These are phyloP conservation scores for Hydractinia symbiolongicarpus DNA, from an alignment of 30 jellyfish, hydroid and myxozoan genomes.

Conservation along the genomic window DNA sequence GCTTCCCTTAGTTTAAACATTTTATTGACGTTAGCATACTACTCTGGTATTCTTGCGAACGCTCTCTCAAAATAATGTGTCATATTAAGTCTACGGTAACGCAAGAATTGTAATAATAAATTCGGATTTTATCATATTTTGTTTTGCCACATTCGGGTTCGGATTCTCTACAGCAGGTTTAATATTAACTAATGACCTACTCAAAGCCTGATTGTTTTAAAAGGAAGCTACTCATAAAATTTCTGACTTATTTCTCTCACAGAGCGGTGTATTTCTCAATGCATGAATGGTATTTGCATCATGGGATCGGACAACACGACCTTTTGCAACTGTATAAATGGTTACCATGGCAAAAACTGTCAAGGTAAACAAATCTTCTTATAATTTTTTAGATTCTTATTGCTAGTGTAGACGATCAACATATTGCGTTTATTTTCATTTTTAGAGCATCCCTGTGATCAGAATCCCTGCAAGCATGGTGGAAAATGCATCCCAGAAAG, in stretches of 20 bases:
- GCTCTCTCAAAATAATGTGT: too few relatives aligned
- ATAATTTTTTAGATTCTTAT: neutral
- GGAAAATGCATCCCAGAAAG: neutral
- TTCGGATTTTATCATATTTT: too few relatives aligned
- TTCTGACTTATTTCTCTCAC: neutral
- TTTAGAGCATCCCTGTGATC: constrained; percentile 12
- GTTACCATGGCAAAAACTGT: constrained; percentile 8
- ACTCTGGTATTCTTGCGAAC: too few relatives aligned
- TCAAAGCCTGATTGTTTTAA: too few relatives aligned
- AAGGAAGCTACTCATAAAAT: too few relatives aligned
- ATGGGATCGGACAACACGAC: neutral
- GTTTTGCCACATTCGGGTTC: too few relatives aligned
- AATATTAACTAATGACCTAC: too few relatives aligned
- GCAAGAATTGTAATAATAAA: too few relatives aligned
- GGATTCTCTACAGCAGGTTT: too few relatives aligned
- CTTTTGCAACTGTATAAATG: constrained; percentile 6
- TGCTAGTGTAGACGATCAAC: neutral
- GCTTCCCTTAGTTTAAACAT: too few relatives aligned
- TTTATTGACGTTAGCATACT: too few relatives aligned
- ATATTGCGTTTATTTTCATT: neutral
- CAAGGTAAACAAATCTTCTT: neutral
- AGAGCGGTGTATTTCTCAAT: constrained; percentile 2
- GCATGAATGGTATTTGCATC: neutral
- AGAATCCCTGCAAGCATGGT: constrained; percentile 3
- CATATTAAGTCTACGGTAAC: too few relatives aligned